Conservation (phyloP, 2,113 vertebrate genomes). For the Probosciger aterrimus region DNA sequence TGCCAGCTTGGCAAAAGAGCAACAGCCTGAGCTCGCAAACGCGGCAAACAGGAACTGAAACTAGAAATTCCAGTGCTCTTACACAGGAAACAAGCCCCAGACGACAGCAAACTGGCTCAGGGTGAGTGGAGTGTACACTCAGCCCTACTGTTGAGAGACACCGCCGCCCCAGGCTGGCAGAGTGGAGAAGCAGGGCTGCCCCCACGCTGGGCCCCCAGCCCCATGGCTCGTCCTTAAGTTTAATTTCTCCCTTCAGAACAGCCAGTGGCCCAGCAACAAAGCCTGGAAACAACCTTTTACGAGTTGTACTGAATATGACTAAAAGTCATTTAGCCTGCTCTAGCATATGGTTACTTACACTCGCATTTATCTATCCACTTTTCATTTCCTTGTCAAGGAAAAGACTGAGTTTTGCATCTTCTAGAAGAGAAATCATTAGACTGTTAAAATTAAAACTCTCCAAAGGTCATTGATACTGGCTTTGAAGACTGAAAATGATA, state of each 20-base stretch:
- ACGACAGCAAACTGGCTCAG: not conserved
- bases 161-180: fast-evolving
- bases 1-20: constrained; percentile 73
- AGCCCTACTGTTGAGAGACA: not conserved
- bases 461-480: constrained; percentile 45
- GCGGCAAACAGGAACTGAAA: constrained; percentile 54
- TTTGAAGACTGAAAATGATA: constrained; percentile 48
- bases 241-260: not conserved
- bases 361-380: not conserved
- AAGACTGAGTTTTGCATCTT: not conserved
- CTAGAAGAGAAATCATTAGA: constrained; percentile 3
- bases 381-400: not conserved
- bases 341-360: fast-evolving
- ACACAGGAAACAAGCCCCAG: constrained; percentile 43
- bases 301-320: not conserved
- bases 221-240: not conserved
- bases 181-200: not conserved
- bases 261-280: not conserved
- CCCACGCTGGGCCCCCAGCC: not conserved
- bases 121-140: fast-evolving
- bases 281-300: not conserved
- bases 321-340: not conserved
- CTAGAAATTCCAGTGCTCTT: constrained; percentile 47
- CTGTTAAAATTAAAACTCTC: constrained; percentile 38
- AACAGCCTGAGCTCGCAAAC: constrained; percentile 25